Evolutionary conservation across 2,888 invertebrate species (phyloP), one percentile per base, ranked within the genome.

Genomic region (Tetheella fluctuosa): DNA sequence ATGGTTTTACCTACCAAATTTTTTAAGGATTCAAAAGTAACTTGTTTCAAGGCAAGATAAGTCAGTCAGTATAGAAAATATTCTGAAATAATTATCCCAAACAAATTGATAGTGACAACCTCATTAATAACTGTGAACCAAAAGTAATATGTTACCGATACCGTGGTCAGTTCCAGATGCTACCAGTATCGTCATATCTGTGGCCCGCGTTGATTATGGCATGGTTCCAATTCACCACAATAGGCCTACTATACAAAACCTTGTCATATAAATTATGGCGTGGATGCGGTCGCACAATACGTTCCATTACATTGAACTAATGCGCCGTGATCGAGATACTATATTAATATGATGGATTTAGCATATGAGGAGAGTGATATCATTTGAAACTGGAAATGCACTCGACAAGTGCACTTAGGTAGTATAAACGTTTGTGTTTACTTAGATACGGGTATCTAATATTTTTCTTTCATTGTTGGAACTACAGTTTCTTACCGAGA

Each of bases 191-290:
- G 48, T 69, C 67, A 76, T 73, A 81, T 79, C 68, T 64, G 70
- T 67, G 73, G 72, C 65, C 64, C 65, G 62, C 70, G 63, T 64
- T 74, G 68, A 78, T 77, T 78, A 85, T 89, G 90, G 90, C 89
- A 84, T 67, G 70, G 80, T 84, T 89, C 90, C 90, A 90, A 87
- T 76, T 76, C 71, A 74, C 77, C 68, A 84, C 83, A 85, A 84
- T 81, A 68, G 75, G 68, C 76, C 66, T 63, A 63, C 68, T 67
- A 74, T 75, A 74, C 68, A 74, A 73, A 67, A 73, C 79, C 75
- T 77, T 82, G 83, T 84, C 84, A 75, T 79, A 87, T 87, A 88
- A 87, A 86, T 88, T 84, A 85, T 77, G 75, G 67, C 72, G 65
- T 75, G 71, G 77, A 76, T 78, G 78, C 76, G 76, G 73, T 76